Evolutionary conservation across 2,888 invertebrate genomes (phyloP).

Genomic region (Eueremaeus valkanovi): DNA sequence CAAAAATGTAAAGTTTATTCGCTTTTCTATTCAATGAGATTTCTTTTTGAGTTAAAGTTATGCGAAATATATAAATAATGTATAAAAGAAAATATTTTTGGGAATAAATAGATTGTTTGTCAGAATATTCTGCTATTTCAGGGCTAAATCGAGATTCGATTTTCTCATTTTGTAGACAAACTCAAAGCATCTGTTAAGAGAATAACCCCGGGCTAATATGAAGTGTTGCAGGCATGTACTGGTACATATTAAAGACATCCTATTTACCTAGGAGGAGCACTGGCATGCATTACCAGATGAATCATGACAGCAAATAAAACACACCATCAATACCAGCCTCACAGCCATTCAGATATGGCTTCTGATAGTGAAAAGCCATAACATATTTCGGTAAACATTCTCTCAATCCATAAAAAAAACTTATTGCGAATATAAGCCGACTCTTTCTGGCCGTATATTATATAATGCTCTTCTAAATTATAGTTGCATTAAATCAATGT

Average conservation of each 20-base stretch:
- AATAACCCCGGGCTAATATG: slow-evolving; percentile 23
- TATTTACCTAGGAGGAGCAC: slow-evolving; percentile 1
- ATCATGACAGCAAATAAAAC: slow-evolving; percentile 14
- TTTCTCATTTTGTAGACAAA: background rate
- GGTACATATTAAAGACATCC: background rate
- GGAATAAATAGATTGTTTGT: slow-evolving; percentile 11
- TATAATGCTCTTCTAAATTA: background rate
- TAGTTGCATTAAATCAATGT: background rate
- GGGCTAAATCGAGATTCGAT: background rate
- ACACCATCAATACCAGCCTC: slow-evolving; percentile 3
- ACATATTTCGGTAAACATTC: background rate
- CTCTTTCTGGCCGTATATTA: background rate
- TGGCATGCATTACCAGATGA: slow-evolving; percentile 23
- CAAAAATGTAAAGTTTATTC: slow-evolving; percentile 1
- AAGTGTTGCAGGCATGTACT: background rate
- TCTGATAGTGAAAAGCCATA: slow-evolving; percentile 11
- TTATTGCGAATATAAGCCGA: background rate
- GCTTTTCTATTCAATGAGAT: background rate
- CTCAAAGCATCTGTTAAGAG: background rate
- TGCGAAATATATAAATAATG: slow-evolving; percentile 25
- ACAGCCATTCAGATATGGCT: background rate
- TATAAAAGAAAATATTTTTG: slow-evolving; percentile 5
- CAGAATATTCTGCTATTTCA: background rate
- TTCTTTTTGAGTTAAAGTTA: background rate
- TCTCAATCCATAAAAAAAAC: background rate